Base-by-base conservation (phyloP, 2,797 vertebrate species). In the Hylomyscus alleni region DNA sequence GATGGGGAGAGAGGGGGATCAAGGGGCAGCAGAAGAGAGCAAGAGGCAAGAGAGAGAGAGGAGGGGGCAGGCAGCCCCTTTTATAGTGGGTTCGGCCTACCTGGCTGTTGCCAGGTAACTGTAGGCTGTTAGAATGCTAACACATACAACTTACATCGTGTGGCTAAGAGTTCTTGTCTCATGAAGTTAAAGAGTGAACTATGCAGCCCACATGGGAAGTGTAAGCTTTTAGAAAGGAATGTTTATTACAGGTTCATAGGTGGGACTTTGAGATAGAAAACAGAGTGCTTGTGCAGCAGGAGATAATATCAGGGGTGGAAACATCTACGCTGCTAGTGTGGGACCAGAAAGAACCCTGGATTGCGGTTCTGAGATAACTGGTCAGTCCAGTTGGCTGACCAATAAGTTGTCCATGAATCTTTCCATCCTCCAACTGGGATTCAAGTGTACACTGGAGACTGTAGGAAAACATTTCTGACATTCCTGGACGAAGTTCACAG, bases 241-340 rank as follows among this genome's bases (percentile, higher is more conserved):
- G 44, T 52, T 24, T 31, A 24, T 52, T 52, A n/a, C 19, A 52
- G 62, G 20, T 69, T 69, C 12, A 9, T 15, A n/a, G 47, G 44
- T 26, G 6, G 3, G 12, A n/a, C 19, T 2, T 8, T 1, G 12
- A 52, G 20, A 69, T 13, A 69, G 67, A 85, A 56, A n/a, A 22
- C 40, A 67, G 60, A 67, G 19, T 65, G 10, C 34, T 13, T n/a
- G 11, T 15, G 31, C 6, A 52, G 62, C 83, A 14, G 31, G 62
- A 67, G 44, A 0, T 0, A 11, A 9, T 34, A 19, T 50, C 31
- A 5, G 31, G 12, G 31, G 12, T 24, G 19, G 6, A 11, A n/a
- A n/a, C 1, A 4, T 69, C 6, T 34, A 69, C 26, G 47, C 84
- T 24, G 20, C 47, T 15, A 52, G 62, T 67, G 6, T n/a, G 17